phyloP scores from a whole-genome alignment of 1,140 invertebrate species.

The Aethina tumida region DNA sequence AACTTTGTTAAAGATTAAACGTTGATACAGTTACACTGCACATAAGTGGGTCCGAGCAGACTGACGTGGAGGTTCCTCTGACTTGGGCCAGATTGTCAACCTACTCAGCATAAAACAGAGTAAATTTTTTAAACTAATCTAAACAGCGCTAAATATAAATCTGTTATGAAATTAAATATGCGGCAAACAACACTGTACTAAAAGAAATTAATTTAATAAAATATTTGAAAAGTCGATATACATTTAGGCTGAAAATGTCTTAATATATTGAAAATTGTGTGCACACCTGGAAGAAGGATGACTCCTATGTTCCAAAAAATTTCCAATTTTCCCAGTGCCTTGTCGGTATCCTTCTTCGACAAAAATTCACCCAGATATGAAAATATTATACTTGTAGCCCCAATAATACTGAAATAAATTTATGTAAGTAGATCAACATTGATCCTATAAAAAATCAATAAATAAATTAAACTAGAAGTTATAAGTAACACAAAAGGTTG shows the following conservation, averaged over 20 bases:
- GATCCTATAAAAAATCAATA: not conserved
- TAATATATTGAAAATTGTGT: not conserved
- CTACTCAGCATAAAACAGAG: constrained; percentile 18
- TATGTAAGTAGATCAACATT: not conserved
- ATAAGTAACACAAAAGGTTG: not conserved
- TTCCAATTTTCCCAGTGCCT: constrained; percentile 45
- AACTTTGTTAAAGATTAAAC: not conserved
- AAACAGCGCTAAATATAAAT: no score
- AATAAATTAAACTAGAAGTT: no score
- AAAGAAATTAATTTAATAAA: not conserved
- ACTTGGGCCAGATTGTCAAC: constrained; percentile 13
- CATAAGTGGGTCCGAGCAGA: constrained; percentile 13
- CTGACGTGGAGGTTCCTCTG: constrained; percentile 10
- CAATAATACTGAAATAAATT: constrained; percentile 41
- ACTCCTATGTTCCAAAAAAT: constrained; percentile 50
- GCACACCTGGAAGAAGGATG: constrained; percentile 43
- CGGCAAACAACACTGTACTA: no score
- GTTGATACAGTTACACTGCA: constrained; percentile 9
- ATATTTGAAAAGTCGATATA: not conserved
- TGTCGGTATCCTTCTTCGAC: constrained; percentile 42
- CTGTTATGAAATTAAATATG: no score
- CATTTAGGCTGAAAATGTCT: not conserved
- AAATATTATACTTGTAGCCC: constrained; percentile 46
- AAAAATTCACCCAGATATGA: constrained; percentile 50
- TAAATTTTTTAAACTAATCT: no score